phyloP scores from a whole-genome alignment of 2,888 invertebrate species.

The Tenthredo notha region DNA sequence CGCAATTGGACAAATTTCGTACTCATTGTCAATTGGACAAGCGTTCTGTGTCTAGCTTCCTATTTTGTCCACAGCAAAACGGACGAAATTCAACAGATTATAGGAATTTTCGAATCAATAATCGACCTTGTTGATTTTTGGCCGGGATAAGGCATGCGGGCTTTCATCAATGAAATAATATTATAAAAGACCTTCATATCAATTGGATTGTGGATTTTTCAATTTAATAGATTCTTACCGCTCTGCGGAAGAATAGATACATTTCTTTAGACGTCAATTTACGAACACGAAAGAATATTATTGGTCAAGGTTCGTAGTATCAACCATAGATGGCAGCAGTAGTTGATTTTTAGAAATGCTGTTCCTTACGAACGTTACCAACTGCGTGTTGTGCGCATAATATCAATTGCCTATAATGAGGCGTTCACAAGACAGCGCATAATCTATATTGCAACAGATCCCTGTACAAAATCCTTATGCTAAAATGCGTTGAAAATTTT shows the following conservation, averaged over 20 bases:
- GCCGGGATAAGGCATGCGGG: too few species aligned
- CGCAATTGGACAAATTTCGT: neutral
- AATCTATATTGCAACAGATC: neutral
- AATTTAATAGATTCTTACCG: neutral
- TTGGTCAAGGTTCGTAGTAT: neutral
- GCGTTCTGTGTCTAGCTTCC: neutral
- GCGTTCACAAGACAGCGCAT: neutral
- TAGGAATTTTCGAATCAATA: neutral
- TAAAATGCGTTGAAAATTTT: neutral
- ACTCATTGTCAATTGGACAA: neutral
- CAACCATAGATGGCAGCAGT: neutral
- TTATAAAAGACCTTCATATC: neutral
- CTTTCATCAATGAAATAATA: too few species aligned
- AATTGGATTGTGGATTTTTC: neutral
- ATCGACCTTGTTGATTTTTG: neutral
- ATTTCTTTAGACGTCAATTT: neutral
- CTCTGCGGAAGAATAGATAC: neutral
- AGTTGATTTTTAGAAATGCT: neutral
- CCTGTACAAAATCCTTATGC: neutral
- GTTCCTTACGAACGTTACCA: neutral
- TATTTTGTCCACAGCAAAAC: neutral
- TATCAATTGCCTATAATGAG: neutral
- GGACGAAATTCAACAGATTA: neutral
- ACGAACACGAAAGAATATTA: neutral
- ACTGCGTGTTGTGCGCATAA: neutral